Evolutionary conservation across 2,113 vertebrate species (phyloP).

Genomic region (Procapra przewalskii): DNA sequence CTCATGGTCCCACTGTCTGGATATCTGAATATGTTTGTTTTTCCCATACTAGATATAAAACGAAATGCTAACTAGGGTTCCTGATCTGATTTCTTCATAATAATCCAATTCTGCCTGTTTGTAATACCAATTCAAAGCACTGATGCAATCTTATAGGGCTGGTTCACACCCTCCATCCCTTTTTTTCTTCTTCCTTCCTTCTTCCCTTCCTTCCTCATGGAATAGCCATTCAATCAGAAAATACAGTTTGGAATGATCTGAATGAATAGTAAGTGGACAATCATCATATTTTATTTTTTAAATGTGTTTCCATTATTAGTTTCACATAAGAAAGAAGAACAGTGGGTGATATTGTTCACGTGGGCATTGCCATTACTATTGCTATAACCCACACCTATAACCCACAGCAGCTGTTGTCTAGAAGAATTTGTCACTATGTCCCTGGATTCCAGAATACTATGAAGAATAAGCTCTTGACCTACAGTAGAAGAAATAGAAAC

Average conservation of each 20-base stretch:
- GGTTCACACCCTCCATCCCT: too few species aligned
- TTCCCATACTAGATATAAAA: not conserved
- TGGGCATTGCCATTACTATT: not conserved
- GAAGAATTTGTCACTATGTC: not conserved
- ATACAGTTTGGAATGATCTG: not conserved
- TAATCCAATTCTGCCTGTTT: not conserved
- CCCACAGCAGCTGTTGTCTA: not conserved
- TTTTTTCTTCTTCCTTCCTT: fast-evolving
- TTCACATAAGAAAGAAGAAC: not conserved
- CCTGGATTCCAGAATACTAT: not conserved
- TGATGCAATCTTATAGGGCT: not conserved
- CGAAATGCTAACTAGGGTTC: not conserved
- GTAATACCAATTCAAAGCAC: not conserved
- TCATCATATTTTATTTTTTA: not conserved
- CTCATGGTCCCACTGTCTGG: not conserved
- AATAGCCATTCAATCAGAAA: not conserved
- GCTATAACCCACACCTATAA: not conserved
- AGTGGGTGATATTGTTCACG: not conserved
- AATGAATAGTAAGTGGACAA: not conserved
- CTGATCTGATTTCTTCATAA: not conserved
- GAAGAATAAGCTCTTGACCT: not conserved
- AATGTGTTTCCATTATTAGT: not conserved
- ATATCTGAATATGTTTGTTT: not conserved
- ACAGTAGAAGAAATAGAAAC: not conserved
- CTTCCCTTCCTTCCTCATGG: too few species aligned